phyloP scores from a whole-genome alignment of 2,113 vertebrate genomes.

The Labeo catla region DNA sequence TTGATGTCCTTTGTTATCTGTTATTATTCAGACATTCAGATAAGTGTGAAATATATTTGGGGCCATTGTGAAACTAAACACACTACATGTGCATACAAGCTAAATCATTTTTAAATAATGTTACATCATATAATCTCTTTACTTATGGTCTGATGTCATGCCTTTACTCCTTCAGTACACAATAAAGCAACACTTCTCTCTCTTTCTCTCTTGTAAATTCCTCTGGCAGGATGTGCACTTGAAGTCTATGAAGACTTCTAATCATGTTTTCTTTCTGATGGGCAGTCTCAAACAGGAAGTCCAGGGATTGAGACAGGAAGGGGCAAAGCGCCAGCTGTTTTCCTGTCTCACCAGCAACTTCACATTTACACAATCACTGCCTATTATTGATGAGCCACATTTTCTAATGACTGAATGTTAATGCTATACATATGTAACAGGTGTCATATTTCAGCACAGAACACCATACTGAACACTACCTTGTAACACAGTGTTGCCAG shows the following conservation, averaged over 20 bases:
- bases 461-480: slow-evolving; percentile 69
- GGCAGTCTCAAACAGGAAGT: slow-evolving; percentile 67
- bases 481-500: slow-evolving; percentile 97
- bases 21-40: background rate
- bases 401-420: slow-evolving; percentile 19
- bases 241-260: background rate
- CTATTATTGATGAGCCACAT: background rate
- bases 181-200: background rate
- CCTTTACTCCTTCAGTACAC: background rate
- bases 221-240: background rate
- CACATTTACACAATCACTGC: slow-evolving; percentile 43
- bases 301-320: slow-evolving; percentile 67
- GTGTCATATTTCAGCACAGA: background rate
- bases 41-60: background rate
- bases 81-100: background rate
- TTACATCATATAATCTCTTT: background rate
- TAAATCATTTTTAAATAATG: background rate
- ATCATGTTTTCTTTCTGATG: slow-evolving; percentile 62
- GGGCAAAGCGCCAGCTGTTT: slow-evolving; percentile 62
- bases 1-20: background rate
- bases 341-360: slow-evolving; percentile 57
- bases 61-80: background rate
- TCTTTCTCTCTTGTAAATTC: background rate
- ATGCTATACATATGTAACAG: background rate
- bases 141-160: background rate